A percentile compares a stretch with the other conserved stretches of the same genome.
phyloP scores from a whole-genome alignment of 2,113 vertebrate genomes.

The Labrus mixtus region DNA sequence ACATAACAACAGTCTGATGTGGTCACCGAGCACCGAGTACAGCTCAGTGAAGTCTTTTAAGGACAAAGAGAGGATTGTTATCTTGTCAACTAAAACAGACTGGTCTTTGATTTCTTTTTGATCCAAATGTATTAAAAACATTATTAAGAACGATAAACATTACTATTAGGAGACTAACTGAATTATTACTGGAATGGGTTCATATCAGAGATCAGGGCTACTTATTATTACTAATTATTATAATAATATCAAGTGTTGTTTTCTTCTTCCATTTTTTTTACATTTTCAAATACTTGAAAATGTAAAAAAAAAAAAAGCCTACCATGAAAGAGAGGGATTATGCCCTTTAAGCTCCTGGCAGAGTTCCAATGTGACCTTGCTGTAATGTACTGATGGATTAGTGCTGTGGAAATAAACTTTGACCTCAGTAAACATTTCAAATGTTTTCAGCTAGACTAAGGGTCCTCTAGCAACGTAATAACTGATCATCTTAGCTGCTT shows the following conservation, averaged over 20 bases:
- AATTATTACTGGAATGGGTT: not conserved
- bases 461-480: not conserved
- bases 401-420: not conserved
- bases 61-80: slow-evolving; percentile 30
- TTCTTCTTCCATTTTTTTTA: too few relatives aligned
- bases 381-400: slow-evolving; percentile 1
- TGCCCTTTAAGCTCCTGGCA: not conserved
- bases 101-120: slow-evolving; percentile 20
- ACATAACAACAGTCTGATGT: slow-evolving; percentile 47
- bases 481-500: not conserved
- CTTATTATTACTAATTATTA: not conserved
- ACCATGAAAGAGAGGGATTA: not conserved
- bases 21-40: slow-evolving; percentile 2
- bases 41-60: slow-evolving; percentile 33
- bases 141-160: slow-evolving; percentile 2
- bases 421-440: not conserved
- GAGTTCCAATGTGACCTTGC: not conserved
- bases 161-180: not conserved
- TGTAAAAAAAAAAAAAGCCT: not conserved
- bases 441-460: not conserved
- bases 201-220: not conserved
- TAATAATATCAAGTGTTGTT: too few relatives aligned
- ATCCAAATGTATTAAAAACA: not conserved
- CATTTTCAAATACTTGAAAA: too few relatives aligned
- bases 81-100: slow-evolving; percentile 32